These are phyloP conservation scores for Labia minor DNA, from an alignment of 2,888 invertebrate species.

Conservation along the genomic window DNA sequence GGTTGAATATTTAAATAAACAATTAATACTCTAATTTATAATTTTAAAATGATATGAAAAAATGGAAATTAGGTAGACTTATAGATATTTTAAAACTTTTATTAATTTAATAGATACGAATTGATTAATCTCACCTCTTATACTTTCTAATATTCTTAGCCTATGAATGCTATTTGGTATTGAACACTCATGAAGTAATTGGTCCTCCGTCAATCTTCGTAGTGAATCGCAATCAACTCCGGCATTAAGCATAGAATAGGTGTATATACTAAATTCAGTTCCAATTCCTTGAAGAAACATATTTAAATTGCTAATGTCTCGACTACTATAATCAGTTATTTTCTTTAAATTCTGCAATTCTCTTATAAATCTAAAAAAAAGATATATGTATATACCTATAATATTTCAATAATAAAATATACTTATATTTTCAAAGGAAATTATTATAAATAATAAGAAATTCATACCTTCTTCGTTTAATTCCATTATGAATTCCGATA, in stretches of 20 bases:
- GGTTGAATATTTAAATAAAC: too few relatives aligned
- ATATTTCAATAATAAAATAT: constrained; percentile 9
- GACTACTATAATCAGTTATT: constrained; percentile 92
- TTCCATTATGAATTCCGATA: constrained; percentile 86
- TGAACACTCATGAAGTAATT: constrained; percentile 78
- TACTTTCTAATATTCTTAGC: constrained; percentile 76
- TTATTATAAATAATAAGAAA: constrained; percentile 13
- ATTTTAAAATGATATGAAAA: too few relatives aligned
- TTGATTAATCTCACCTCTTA: constrained; percentile 61
- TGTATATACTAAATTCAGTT: constrained; percentile 87
- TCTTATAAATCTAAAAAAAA: constrained; percentile 63
- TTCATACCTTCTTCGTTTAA: constrained; percentile 69
- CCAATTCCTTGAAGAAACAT: constrained; percentile 73
- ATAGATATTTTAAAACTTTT: too few relatives aligned
- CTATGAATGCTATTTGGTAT: constrained; percentile 93
- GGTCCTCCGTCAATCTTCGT: constrained; percentile 76
- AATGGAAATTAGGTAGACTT: too few relatives aligned
- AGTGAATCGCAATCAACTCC: constrained; percentile 88
- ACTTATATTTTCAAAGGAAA: too few relatives aligned
- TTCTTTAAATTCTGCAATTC: constrained; percentile 87
- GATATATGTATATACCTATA: too few relatives aligned
- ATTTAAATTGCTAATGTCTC: constrained; percentile 83
- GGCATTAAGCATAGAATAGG: constrained; percentile 90
- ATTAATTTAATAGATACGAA: too few relatives aligned
- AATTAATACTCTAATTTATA: too few relatives aligned